These are phyloP conservation scores for Gobio occitaniae DNA, from an alignment of 2,797 vertebrate genomes.

Conservation along the genomic window DNA sequence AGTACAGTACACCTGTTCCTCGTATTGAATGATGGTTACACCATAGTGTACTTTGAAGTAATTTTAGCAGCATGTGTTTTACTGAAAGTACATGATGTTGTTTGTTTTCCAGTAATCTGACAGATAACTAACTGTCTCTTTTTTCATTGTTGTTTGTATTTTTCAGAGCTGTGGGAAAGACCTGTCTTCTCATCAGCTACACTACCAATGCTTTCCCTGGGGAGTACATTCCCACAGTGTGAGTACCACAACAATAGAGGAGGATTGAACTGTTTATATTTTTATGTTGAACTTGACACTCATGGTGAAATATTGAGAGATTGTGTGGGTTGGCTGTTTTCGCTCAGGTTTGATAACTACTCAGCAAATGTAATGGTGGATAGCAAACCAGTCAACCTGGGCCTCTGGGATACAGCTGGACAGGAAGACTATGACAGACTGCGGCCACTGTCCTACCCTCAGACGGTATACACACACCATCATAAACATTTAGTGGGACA, in stretches of 20 bases:
- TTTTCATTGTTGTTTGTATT: conserved; percentile 33
- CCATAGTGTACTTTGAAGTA: not conserved
- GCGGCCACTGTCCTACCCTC: conserved; percentile 87
- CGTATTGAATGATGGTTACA: not conserved
- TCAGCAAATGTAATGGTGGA: conserved; percentile 92
- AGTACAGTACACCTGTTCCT: not conserved
- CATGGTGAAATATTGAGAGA: conserved; percentile 1
- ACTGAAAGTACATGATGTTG: conserved; percentile 5
- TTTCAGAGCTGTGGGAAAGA: conserved; percentile 91
- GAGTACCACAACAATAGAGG: conserved; percentile 68
- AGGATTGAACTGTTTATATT: not conserved
- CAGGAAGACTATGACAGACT: conserved; percentile 90
- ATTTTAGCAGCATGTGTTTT: conserved; percentile 31
- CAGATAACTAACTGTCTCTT: not conserved
- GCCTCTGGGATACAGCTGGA: conserved; percentile 89
- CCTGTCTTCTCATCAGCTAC: conserved; percentile 91
- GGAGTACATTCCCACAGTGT: conserved; percentile 93
- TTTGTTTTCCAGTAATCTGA: conserved; percentile 9
- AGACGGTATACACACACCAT: conserved; percentile 75
- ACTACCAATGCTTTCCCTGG: conserved; percentile 92
- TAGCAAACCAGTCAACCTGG: conserved; percentile 90
- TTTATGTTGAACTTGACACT: not conserved
- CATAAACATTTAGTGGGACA: conserved; percentile 3
- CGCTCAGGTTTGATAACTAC: conserved; percentile 87
- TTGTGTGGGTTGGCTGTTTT: conserved; percentile 22